Percentiles rank a stretch among this genome's conserved stretches.
Conservation (phyloP, 2,888 invertebrate species). For the Sarcophaga variegata region DNA sequence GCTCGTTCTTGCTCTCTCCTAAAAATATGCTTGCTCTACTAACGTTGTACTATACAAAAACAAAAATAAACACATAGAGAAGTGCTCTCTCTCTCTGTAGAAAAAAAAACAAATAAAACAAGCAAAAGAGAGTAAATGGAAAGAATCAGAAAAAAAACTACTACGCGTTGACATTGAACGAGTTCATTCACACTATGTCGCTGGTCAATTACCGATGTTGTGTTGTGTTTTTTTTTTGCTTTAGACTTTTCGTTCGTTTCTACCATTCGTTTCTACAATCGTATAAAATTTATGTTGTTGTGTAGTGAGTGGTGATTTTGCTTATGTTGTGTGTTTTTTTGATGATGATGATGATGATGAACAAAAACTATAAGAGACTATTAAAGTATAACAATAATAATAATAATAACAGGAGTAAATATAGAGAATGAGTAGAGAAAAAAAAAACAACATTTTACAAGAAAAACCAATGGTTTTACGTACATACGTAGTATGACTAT, state of each 20-base stretch:
- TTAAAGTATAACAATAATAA: slow-evolving; percentile 9
- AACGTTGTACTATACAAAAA: too few species aligned
- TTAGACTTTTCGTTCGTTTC: background rate
- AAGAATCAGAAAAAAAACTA: slow-evolving; percentile 47
- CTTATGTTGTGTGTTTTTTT: background rate
- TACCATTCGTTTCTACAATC: background rate
- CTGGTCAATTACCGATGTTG: slow-evolving; percentile 77
- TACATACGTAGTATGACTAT: background rate
- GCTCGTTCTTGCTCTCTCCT: too few species aligned
- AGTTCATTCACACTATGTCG: slow-evolving; percentile 81
- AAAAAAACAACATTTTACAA: slow-evolving; percentile 40
- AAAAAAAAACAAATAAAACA: slow-evolving; percentile 2
- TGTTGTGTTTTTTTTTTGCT: slow-evolving; percentile 45
- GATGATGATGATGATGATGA: background rate
- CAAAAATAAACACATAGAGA: too few species aligned
- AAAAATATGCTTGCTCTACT: too few species aligned
- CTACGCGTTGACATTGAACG: slow-evolving; percentile 81
- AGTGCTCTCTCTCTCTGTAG: background rate
- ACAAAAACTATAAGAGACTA: slow-evolving; percentile 15
- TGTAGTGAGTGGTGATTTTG: background rate
- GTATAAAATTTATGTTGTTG: background rate
- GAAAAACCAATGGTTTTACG: background rate
- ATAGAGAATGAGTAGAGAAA: slow-evolving; percentile 55
- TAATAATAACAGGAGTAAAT: slow-evolving; percentile 42
- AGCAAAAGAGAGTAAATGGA: background rate